These are phyloP conservation scores for Cosmopolites sordidus DNA, from an alignment of 2,888 invertebrate species.

Conservation along the genomic window DNA sequence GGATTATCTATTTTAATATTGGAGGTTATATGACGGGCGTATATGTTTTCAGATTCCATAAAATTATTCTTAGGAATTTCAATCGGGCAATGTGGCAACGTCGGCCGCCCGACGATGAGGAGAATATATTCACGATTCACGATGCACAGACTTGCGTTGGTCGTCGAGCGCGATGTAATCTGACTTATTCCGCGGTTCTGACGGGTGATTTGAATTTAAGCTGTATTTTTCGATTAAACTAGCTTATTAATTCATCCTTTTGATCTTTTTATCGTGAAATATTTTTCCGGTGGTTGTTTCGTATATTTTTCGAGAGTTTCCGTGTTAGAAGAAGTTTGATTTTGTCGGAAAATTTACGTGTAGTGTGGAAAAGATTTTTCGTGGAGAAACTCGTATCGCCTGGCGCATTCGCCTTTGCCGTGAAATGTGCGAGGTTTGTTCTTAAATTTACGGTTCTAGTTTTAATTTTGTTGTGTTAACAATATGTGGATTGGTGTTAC, in stretches of 20 bases:
- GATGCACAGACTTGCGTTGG: constrained; percentile 7
- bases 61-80: not conserved
- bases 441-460: not conserved
- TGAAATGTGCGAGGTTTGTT: constrained; percentile 4
- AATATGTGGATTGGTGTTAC: not conserved
- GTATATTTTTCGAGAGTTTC: not conserved
- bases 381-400: not conserved
- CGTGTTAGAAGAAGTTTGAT: not conserved
- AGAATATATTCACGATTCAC: constrained; percentile 7
- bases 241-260: too few relatives aligned
- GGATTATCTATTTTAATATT: too few relatives aligned
- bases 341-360: not conserved
- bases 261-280: not conserved
- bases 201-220: not conserved
- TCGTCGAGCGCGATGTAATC: constrained; percentile 10
- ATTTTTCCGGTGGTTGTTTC: not conserved
- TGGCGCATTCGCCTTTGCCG: constrained; percentile 9
- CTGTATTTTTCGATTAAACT: too few relatives aligned
- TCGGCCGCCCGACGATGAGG: constrained; percentile 4
- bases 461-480: not conserved
- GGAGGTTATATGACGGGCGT: too few relatives aligned
- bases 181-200: not conserved
- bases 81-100: constrained; percentile 7
- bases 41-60: too few relatives aligned
- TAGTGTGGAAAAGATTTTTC: not conserved